Conservation (phyloP, 2,888 invertebrate genomes). For the Cybosia mesomella region DNA sequence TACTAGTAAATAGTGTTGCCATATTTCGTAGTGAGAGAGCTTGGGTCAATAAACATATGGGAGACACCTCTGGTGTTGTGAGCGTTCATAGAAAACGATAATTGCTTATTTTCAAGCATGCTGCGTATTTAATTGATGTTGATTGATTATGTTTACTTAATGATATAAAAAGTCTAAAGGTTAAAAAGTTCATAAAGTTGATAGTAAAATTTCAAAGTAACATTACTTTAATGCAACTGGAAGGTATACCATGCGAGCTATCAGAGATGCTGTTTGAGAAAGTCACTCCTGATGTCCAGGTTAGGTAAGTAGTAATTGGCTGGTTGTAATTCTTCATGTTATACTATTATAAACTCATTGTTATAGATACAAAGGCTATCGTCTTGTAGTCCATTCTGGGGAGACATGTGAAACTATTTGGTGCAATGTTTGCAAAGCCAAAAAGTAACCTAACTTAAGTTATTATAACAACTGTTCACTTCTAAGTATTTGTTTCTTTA, state of each 20-base stretch:
- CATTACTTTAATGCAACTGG: too few species aligned
- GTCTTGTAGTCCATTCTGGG: neutral
- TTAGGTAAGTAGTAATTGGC: neutral
- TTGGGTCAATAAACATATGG: constrained; percentile 1
- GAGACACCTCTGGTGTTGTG: neutral
- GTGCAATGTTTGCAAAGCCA: too few species aligned
- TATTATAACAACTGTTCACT: too few species aligned
- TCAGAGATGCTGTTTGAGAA: neutral
- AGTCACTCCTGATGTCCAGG: neutral
- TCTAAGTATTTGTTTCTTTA: too few species aligned
- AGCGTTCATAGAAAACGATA: neutral
- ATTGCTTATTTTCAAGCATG: constrained; percentile 2
- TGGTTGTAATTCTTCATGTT: neutral
- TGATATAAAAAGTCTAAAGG: neutral
- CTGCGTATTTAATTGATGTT: constrained; percentile 1
- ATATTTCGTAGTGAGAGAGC: neutral
- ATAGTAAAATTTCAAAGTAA: neutral
- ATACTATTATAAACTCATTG: neutral
- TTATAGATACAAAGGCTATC: neutral
- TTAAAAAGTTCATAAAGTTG: neutral
- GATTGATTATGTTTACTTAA: constrained; percentile 1
- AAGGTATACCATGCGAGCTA: neutral
- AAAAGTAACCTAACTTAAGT: too few species aligned
- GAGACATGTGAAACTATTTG: neutral
- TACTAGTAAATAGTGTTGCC: neutral